Evolutionary conservation across 2,797 vertebrate species (phyloP).

Genomic region (Gouania willdenowi): DNA sequence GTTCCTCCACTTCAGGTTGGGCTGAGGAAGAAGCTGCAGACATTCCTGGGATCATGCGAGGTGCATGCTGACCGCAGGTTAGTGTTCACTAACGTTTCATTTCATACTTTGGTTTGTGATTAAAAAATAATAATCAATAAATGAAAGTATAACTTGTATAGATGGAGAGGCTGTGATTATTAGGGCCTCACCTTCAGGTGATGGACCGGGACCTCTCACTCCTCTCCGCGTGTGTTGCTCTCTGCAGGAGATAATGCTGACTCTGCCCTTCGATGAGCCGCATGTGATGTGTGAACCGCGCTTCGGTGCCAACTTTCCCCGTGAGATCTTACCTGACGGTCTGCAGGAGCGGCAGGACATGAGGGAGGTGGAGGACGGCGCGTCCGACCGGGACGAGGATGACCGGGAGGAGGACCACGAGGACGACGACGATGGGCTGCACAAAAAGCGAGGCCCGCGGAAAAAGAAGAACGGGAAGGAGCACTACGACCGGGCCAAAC

Average conservation of each 20-base stretch:
- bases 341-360: constrained; percentile 47
- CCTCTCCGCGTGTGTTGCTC: too few species aligned
- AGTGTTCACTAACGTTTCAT: constrained; percentile 9
- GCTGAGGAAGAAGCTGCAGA: constrained; percentile 39
- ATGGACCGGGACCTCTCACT: constrained; percentile 49
- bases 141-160: too few species aligned
- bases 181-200: constrained; percentile 41
- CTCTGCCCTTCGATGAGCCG: constrained; percentile 93
- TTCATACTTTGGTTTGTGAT: neutral
- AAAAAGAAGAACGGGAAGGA: constrained; percentile 90
- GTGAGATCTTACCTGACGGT: constrained; percentile 82
- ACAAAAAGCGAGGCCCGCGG: constrained; percentile 86
- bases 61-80: constrained; percentile 81
- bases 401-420: constrained; percentile 86
- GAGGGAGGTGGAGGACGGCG: constrained; percentile 53
- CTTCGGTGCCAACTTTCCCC: constrained; percentile 90
- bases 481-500: constrained; percentile 84
- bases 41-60: constrained; percentile 79
- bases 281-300: constrained; percentile 91
- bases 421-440: constrained; percentile 84
- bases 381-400: constrained; percentile 59
- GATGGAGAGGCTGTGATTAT: constrained; percentile 43
- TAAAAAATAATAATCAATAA: too few species aligned
- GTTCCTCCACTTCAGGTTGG: constrained; percentile 21
- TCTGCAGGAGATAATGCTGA: too few species aligned